Percentiles rank a stretch among this genome's conserved stretches.
Evolutionary conservation across 2,888 invertebrate species (phyloP).

Genomic region (Dioctria rufipes): DNA sequence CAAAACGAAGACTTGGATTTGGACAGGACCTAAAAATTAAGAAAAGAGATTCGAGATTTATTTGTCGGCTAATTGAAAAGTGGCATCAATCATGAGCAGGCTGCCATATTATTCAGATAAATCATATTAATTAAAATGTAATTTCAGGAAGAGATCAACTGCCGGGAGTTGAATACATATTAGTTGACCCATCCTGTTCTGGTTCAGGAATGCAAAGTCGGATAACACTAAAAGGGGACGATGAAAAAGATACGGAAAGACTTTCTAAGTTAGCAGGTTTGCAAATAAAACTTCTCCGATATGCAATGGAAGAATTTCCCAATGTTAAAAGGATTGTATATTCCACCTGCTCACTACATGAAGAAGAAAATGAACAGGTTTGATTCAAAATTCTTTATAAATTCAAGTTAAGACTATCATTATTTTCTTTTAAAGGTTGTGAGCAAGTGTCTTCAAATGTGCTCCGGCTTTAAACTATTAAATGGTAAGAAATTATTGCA

Average conservation of each 20-base stretch:
- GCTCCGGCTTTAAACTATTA: conserved; percentile 76
- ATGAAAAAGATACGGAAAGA: conserved; percentile 72
- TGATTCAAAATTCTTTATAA: conserved; percentile 71
- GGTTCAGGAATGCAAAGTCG: conserved; percentile 86
- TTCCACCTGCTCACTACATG: conserved; percentile 94
- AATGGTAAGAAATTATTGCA: conserved; percentile 76
- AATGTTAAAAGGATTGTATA: conserved; percentile 90
- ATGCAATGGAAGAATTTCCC: conserved; percentile 89
- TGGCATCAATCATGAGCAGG: no score
- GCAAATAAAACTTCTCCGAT: conserved; percentile 87
- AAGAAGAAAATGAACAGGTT: conserved; percentile 95
- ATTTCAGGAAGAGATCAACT: conserved; percentile 70
- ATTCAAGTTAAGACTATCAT: conserved; percentile 75
- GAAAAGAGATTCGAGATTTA: no score
- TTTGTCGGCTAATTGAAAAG: no score
- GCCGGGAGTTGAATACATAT: conserved; percentile 86
- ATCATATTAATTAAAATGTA: not conserved
- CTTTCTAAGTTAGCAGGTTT: conserved; percentile 81
- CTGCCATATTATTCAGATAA: no score
- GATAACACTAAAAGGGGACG: conserved; percentile 72
- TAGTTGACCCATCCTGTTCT: conserved; percentile 98
- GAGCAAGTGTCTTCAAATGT: conserved; percentile 65
- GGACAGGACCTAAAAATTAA: no score
- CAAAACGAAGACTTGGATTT: no score
- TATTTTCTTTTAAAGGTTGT: conserved; percentile 66